Base-by-base conservation (phyloP, 1,140 invertebrate genomes). In the Meloidogyne floridensis region DNA sequence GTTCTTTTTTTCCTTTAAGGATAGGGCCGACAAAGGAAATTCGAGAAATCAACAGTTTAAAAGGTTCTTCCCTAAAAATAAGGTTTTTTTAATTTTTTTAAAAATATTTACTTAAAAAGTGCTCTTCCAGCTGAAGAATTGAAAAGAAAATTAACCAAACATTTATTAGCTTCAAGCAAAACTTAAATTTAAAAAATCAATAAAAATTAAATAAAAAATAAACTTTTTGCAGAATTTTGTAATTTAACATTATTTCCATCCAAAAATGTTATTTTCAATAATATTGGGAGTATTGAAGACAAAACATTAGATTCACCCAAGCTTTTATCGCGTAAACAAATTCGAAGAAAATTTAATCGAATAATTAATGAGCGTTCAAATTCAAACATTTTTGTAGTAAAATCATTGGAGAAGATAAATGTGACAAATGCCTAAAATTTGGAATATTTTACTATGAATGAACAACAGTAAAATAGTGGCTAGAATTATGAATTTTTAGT, bases 151-250 rank as follows among this genome's bases (percentile, higher is more conserved):
- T 89, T 89, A 53, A 87, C 75, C 5, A 89, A 79, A 79, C 85
- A 88, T 74, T 87, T 87, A 15, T 83, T 75, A 8, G 87, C 88
- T 82, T 89, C 87, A 56, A 89, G 70, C 59, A 84, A 18, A 70
- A 84, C 87, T 89, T 69, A 88, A 89, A 79, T 20, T 2, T 72
- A 15, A 65, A 72, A 18, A 59, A 72, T 69, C 13, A 18, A 18
- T 53, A n/a, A 65, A 13, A 9, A 6, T n/a, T 13, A 43, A 42
- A 8, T 9, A 32, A 78, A 72, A n/a, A 43, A 32, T 15, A 18
- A 72, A 69, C 43, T 2, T 43, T 47, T 71, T 65, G 59, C n/a
- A 65, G 59, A 65, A 65, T n/a, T n/a, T 18, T 65, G 15, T 13
- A 18, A n/a, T 6, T 65, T 18, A 65, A 65, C 15, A n/a, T 65